Evolutionary conservation across 2,113 vertebrate genomes (phyloP).

Genomic region (Pterocles burchelli): DNA sequence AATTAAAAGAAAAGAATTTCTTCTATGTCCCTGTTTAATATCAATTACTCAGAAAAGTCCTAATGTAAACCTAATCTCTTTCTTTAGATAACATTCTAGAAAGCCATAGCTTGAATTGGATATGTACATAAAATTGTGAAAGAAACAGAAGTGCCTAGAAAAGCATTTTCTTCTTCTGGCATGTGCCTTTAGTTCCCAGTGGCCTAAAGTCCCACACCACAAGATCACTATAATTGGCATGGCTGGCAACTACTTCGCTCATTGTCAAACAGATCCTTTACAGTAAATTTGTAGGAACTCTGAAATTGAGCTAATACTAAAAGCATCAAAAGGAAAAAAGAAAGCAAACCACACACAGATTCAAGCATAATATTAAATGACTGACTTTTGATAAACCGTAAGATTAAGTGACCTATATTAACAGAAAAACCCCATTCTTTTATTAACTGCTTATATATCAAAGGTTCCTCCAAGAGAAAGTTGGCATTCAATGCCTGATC

Average conservation of each 20-base stretch:
- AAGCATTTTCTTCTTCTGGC: conserved; percentile 23
- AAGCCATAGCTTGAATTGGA: conserved; percentile 19
- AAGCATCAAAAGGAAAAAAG: conserved; percentile 45
- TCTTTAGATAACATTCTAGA: conserved; percentile 29
- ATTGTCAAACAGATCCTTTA: conserved; percentile 67
- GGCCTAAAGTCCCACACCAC: conserved; percentile 46
- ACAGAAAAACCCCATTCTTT: neutral
- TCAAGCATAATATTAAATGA: conserved; percentile 30
- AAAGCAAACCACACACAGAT: conserved; percentile 56
- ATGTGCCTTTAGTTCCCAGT: neutral
- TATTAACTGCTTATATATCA: conserved; percentile 29
- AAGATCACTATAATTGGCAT: conserved; percentile 64
- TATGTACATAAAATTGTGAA: conserved; percentile 26
- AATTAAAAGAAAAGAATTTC: neutral
- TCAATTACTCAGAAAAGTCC: conserved; percentile 11
- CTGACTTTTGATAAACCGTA: conserved; percentile 29
- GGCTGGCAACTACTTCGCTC: conserved; percentile 46
- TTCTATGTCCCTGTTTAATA: conserved; percentile 39
- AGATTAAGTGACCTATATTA: conserved; percentile 28
- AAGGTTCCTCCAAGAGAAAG: conserved; percentile 9
- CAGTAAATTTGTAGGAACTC: conserved; percentile 65
- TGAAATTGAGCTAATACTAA: conserved; percentile 40
- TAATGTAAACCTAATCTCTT: conserved; percentile 27
- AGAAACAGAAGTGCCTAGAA: conserved; percentile 38
- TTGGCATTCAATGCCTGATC: neutral